Conservation (phyloP, 2,797 vertebrate genomes). For the Pithecia hirsuta region DNA sequence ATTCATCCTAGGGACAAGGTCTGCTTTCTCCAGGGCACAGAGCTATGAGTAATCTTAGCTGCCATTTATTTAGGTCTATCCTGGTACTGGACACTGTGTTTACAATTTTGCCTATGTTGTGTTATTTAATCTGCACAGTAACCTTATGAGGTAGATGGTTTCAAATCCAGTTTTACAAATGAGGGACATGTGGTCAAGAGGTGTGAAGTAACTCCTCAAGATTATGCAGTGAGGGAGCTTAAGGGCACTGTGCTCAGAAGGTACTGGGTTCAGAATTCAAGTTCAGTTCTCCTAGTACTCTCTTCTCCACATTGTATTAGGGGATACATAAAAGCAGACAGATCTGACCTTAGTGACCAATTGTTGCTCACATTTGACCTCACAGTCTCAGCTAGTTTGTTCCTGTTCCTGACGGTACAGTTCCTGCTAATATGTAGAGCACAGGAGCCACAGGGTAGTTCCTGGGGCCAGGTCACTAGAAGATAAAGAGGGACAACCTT, state of each 20-base stretch:
- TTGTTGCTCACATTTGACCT: not conserved
- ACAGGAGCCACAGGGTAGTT: not conserved
- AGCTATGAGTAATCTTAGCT: not conserved
- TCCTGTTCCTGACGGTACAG: not conserved
- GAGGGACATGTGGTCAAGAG: not conserved
- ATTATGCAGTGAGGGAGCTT: not conserved
- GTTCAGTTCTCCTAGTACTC: too few species aligned
- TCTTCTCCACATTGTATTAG: not conserved
- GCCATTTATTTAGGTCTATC: not conserved
- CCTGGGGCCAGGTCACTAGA: not conserved
- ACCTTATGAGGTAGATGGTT: not conserved
- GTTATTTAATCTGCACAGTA: not conserved
- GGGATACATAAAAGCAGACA: not conserved
- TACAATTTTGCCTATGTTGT: not conserved
- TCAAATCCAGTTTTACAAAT: not conserved
- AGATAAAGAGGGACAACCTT: not conserved
- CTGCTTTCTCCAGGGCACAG: not conserved
- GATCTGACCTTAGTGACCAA: too few species aligned
- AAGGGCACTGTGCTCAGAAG: not conserved
- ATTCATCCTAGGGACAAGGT: not conserved
- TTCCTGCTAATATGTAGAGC: not conserved
- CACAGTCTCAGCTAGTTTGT: not conserved
- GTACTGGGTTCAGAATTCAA: not conserved
- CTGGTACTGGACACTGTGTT: not conserved
- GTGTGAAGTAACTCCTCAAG: not conserved